Conservation (phyloP, 2,113 vertebrate genomes). For the Acanthochromis polyacanthus region DNA sequence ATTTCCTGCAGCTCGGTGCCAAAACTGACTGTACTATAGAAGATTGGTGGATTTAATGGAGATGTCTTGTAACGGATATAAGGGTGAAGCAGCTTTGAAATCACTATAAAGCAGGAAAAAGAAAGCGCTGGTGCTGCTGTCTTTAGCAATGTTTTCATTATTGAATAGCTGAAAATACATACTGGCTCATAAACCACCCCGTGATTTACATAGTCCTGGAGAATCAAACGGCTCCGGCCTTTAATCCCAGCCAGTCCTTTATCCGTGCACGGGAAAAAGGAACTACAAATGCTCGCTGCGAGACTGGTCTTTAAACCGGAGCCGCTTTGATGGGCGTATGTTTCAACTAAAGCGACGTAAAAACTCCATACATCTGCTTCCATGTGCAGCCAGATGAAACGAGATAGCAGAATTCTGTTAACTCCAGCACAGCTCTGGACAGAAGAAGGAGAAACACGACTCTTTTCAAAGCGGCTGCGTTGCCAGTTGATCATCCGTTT, state of each 20-base stretch:
- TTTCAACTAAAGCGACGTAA: conserved; percentile 20
- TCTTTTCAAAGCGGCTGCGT: conserved; percentile 6
- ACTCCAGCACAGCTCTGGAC: neutral
- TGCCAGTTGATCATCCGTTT: conserved; percentile 32
- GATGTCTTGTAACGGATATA: neutral
- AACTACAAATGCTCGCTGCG: neutral
- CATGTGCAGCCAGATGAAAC: conserved; percentile 20
- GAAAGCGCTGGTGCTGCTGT: neutral
- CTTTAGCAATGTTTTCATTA: neutral
- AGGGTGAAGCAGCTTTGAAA: neutral
- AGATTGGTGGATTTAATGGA: neutral
- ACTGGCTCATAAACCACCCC: conserved; percentile 10
- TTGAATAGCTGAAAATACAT: conserved; percentile 7
- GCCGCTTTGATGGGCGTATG: conserved; percentile 28
- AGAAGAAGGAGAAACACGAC: neutral
- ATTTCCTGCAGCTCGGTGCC: neutral
- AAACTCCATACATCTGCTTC: conserved; percentile 9
- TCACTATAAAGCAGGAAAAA: neutral
- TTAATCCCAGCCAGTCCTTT: conserved; percentile 22
- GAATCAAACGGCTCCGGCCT: conserved; percentile 23
- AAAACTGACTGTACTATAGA: neutral
- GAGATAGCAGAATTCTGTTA: neutral
- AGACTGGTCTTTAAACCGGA: conserved; percentile 32
- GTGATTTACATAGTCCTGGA: conserved; percentile 3
- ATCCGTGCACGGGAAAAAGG: conserved; percentile 21